Base-by-base conservation (phyloP, 2,797 vertebrate genomes). In the Eurystomus glaucurus region DNA sequence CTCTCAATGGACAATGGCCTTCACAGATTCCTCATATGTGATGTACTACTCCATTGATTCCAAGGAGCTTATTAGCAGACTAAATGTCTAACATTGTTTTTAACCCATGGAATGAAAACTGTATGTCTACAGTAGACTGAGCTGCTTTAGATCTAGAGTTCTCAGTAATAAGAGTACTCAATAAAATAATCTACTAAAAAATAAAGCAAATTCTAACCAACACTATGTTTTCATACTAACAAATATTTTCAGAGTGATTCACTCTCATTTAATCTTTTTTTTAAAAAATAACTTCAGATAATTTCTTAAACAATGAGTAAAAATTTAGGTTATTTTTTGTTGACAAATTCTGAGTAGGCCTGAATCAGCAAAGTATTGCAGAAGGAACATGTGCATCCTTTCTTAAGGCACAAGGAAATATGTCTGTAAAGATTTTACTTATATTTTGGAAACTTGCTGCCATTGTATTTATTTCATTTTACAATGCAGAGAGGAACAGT, bases 381-480 rank as follows among this genome's bases (percentile, higher is more conserved):
- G 58, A 92, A 95, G 37, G 21, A 92, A 75, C 35, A 57, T 25
- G 19, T 71, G 14, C 16, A 48, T 52, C 35, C 14, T 81, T 93
- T 88, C 41, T 76, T 65, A 88, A 72, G 58, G 51, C 29, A 84
- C 18, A 86, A 84, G 10, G 90, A 96, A 86, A 64, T 51, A 41
- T 1, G 10, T 21, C 61, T 81, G 20, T 61, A 81, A 94, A 72
- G 25, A 46, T 79, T 81, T 86, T 92, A 65, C 21, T 91, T 83
- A 8, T 28, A 64, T 64, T 89, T 87, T 74, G 31, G 11, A 91
- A 37, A 45, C 22, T 76, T 66, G 6, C 9, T 77, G 60, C 11
- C 29, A n/a, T 85, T 90, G 35, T 57, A 65, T 81, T 93, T 94
- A 74, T 85, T 93, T 89, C 13, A 35, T 85, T 91, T 66, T 77